Evolutionary conservation across 92 coral and sea anemone genomes (phyloP).

Genomic region (Galaxea fascicularis): DNA sequence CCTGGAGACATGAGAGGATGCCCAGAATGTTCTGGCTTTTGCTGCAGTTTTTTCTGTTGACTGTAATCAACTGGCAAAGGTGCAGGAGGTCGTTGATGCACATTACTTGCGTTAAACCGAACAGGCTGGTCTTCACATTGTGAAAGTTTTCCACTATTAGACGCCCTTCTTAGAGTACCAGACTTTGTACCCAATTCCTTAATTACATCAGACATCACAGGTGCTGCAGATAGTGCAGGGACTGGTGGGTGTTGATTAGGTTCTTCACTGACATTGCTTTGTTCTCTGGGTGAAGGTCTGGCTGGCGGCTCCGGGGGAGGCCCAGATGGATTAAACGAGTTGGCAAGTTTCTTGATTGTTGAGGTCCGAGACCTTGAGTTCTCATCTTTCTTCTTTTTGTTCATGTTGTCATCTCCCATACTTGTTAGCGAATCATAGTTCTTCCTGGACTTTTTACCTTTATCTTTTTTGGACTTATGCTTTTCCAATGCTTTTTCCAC

Average conservation of each 20-base stretch:
- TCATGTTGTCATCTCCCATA: conserved; percentile 53
- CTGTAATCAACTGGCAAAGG: conserved; percentile 32
- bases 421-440: conserved; percentile 24
- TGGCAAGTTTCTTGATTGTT: conserved; percentile 66
- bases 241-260: conserved; percentile 33
- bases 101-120: background rate
- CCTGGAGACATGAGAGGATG: conserved; percentile 6
- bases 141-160: conserved; percentile 3
- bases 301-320: conserved; percentile 93
- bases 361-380: conserved; percentile 52
- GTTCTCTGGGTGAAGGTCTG: conserved; percentile 51
- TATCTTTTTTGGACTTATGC: conserved; percentile 68
- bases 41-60: conserved; percentile 11
- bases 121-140: conserved; percentile 6
- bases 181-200: conserved; percentile 69
- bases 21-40: background rate
- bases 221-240: conserved; percentile 34
- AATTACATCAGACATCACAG: conserved; percentile 69
- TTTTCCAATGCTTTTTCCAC: conserved; percentile 92
- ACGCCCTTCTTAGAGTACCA: conserved; percentile 1
- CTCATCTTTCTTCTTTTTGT: conserved; percentile 54
- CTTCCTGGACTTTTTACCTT: conserved; percentile 63
- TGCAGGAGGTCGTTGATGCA: conserved; percentile 44
- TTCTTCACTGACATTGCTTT: conserved; percentile 34
- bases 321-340: conserved; percentile 60